Evolutionary conservation across 2,113 vertebrate species (phyloP), one percentile per base, ranked within the genome.

Genomic region (Dromas ardeola): DNA sequence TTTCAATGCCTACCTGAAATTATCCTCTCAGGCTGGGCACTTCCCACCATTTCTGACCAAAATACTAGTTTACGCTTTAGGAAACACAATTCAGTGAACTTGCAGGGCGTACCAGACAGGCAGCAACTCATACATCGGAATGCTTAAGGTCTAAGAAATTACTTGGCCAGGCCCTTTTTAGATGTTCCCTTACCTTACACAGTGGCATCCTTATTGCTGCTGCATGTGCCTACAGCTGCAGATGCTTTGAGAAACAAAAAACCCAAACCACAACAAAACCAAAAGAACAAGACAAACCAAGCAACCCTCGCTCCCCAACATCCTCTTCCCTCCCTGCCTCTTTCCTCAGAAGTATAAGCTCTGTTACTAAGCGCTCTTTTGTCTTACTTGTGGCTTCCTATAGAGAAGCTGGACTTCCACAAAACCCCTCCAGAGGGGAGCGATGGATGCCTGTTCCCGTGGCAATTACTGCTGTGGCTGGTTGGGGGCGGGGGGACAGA

Each of bases 51-150:
- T 71, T 86, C 52, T 78, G 34, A 21, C 30, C 43, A 53, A 66
- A 71, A 66, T 38, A 43, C 9, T 38, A 6, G 42, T 50, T 42
- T 61, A 30, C 5, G 6, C 42, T 43, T 29, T 2, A 53, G 27
- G 47, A 43, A 53, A 9, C 1, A 1, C 29, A n/a, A 10, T 15
- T 79, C 42, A 12, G 0, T 25, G 40, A 42, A 19, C 9, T 15
- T 21, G 11, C 0, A 0, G 32, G 6, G 11, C 16, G 25, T 11
- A 32, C n/a, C 11, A 15, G 26, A 53, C 22, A 25, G 13, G 13
- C 43, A 70, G 18, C 34, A 74, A 7, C 49, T 40, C 12, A 1
- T 11, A 1, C 8, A 10, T 3, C 13, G 40, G 13, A 36, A 36
- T 6, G 4, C 6, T 34, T 25, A 40, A 40, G 11, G 17, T 11